phyloP scores from a whole-genome alignment of 2,113 vertebrate genomes.

The Pterocles orientalis region DNA sequence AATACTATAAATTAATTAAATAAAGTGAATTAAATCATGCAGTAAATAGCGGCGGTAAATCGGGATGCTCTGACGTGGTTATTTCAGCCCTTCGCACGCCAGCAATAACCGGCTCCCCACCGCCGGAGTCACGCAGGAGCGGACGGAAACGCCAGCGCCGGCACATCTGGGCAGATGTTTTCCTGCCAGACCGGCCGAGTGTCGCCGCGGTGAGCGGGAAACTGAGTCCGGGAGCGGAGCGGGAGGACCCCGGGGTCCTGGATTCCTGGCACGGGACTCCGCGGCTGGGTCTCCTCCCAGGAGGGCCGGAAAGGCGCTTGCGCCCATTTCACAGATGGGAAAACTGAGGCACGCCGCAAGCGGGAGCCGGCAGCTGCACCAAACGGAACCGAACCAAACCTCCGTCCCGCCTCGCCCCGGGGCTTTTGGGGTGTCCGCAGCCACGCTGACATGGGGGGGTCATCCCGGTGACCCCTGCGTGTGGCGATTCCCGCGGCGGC shows the following conservation, averaged over 20 bases:
- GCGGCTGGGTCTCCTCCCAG: neutral
- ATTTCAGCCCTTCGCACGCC: no score
- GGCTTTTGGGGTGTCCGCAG: neutral
- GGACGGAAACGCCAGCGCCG: neutral
- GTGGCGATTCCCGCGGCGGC: accelerated
- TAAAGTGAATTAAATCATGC: no score
- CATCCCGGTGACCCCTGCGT: neutral
- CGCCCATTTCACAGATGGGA: neutral
- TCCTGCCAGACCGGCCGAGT: no score
- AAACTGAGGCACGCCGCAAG: neutral
- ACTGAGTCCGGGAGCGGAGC: neutral
- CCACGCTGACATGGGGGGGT: accelerated
- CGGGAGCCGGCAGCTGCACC: no score
- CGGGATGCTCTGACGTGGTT: neutral
- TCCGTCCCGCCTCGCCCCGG: neutral
- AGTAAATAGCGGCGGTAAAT: accelerated
- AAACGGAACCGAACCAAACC: neutral
- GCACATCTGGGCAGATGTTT: neutral
- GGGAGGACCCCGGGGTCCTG: neutral
- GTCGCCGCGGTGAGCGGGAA: neutral
- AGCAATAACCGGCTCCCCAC: neutral
- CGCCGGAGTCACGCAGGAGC: neutral
- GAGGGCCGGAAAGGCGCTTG: neutral
- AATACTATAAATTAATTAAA: no score
- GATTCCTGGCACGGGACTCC: neutral